Evolutionary conservation across 2,888 invertebrate genomes (phyloP), one percentile per base, ranked within the genome.

Genomic region (Argynnis bischoffii): DNA sequence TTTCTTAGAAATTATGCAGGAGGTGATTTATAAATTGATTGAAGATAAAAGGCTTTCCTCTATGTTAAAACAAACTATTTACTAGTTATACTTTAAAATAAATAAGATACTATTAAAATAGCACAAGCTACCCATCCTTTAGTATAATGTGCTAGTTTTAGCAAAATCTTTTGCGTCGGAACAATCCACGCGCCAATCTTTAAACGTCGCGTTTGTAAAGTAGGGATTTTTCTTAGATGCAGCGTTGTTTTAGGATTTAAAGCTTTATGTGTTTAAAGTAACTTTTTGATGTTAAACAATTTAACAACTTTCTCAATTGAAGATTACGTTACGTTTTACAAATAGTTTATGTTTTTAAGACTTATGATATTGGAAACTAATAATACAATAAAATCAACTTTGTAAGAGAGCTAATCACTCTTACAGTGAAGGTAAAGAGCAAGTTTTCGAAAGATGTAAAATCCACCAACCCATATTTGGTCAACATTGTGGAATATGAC

Each of bases 131-230:
- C 35, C 11, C 35, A 41, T 41, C 11, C 16, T 16, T 51, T 11
- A 8, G 50, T 16, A 51, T 51, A 51, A 51, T 51, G 50, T 16
- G 50, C 50, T 51, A 51, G n/a, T 51, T 51, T 51, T n/a, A 8
- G 16, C n/a, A 51, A 16, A 8, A 51, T 51, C n/a, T 16, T 51
- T 51, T 11, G 16, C 50, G 50, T 51, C 50, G 16, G 50, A 51
- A 51, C n/a, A 51, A 51, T 51, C 50, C n/a, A 16, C 50, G 50
- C n/a, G 50, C 50, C 50, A 50, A 50, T 50, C 50, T 50, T 50
- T 50, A 50, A 50, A 50, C 50, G 50, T 50, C 50, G 15, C n/a
- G n/a, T 16, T 50, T 50, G 50, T 50, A 50, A 50, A 14, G n/a
- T 50, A 5, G 14, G 50, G n/a, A 50, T 50, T 50, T 50, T 50